These are phyloP conservation scores for Microplitis demolitor DNA, from an alignment of 1,140 invertebrate genomes.

Conservation along the genomic window DNA sequence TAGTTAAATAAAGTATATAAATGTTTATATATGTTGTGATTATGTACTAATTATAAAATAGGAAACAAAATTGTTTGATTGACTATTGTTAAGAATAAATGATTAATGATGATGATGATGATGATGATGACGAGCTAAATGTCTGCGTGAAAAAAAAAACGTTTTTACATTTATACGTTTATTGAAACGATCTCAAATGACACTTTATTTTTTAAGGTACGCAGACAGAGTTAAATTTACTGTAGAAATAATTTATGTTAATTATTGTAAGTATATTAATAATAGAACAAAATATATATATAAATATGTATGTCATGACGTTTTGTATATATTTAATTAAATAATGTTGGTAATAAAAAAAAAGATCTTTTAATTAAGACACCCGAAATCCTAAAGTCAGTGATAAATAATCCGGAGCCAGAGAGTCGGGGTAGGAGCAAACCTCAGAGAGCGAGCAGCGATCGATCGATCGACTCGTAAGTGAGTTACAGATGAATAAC, in stretches of 20 bases:
- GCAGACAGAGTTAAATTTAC: not conserved
- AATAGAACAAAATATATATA: constrained; percentile 23
- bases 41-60: no score
- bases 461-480: no score
- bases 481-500: no score
- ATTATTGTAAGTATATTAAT: constrained; percentile 33
- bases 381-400: no score
- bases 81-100: not conserved
- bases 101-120: not conserved
- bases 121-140: not conserved
- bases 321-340: constrained; percentile 58
- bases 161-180: constrained; percentile 55
- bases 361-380: no score
- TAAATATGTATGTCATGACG: constrained; percentile 39
- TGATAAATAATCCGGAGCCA: no score
- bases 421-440: no score
- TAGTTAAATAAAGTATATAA: not conserved
- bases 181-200: constrained; percentile 42
- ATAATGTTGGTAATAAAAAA: constrained; percentile 30
- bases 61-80: no score
- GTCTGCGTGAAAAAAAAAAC: constrained; percentile 28
- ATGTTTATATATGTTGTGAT: no score
- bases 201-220: constrained; percentile 28
- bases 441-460: no score
- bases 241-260: not conserved